A percentile compares a stretch with the other conserved stretches of the same genome.
phyloP scores from a whole-genome alignment of 2,113 vertebrate species.

The Phalacrocorax aristotelis region DNA sequence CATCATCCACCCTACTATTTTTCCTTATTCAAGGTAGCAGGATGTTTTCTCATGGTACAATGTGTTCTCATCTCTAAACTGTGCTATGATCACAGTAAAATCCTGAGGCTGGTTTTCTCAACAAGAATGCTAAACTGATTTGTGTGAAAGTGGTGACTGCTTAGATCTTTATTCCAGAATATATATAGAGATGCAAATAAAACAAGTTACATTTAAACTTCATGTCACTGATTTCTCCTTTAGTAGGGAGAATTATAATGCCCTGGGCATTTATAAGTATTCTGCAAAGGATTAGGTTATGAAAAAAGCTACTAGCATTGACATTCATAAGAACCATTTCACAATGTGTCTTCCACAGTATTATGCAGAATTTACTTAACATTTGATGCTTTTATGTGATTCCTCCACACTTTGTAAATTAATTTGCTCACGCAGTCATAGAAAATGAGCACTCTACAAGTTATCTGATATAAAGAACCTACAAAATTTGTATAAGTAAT shows the following conservation, averaged over 20 bases:
- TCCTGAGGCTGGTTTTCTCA: neutral
- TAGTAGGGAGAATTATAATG: neutral
- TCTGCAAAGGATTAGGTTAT: neutral
- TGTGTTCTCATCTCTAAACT: neutral
- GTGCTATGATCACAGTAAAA: neutral
- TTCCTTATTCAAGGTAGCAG: neutral
- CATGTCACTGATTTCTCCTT: neutral
- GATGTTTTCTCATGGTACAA: neutral
- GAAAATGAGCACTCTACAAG: neutral
- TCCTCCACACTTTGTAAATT: neutral
- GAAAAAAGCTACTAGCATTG: neutral
- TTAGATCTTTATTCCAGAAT: neutral
- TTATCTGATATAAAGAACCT: neutral
- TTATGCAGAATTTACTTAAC: neutral
- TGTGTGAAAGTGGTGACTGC: neutral
- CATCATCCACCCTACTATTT: neutral
- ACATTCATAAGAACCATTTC: neutral
- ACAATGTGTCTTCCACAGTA: neutral
- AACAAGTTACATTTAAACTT: neutral
- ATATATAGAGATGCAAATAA: neutral
- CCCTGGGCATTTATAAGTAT: neutral
- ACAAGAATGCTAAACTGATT: neutral
- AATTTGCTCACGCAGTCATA: neutral
- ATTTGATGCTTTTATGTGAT: neutral
- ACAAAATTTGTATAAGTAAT: neutral